Conservation (phyloP, 1,140 invertebrate species). For the Aphis gossypii region DNA sequence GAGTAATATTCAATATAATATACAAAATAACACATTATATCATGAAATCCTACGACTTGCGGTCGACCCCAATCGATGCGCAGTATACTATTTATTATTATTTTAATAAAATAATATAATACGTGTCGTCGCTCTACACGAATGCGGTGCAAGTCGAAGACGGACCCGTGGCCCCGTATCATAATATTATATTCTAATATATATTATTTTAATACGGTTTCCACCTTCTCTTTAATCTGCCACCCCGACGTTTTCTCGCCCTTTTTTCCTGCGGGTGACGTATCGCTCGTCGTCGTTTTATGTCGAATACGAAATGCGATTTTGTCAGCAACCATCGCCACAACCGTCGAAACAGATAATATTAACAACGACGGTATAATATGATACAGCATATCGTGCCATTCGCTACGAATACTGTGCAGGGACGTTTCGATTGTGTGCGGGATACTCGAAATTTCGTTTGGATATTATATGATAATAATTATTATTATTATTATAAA, state of each 20-base stretch:
- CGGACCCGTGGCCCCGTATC: too few relatives aligned
- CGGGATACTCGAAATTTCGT: too few relatives aligned
- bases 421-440: too few relatives aligned
- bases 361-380: too few relatives aligned
- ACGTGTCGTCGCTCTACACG: too few relatives aligned
- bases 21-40: neutral
- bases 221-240: too few relatives aligned
- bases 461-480: too few relatives aligned
- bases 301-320: neutral
- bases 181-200: neutral
- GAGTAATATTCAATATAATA: neutral
- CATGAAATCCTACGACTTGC: neutral
- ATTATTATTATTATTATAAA: too few relatives aligned
- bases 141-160: neutral
- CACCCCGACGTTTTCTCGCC: neutral
- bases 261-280: neutral
- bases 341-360: neutral
- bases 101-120: neutral
- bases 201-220: neutral
- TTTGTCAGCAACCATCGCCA: too few relatives aligned
- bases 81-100: neutral
- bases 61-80: neutral
- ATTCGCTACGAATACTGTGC: too few relatives aligned
- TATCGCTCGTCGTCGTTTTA: too few relatives aligned
- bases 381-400: too few relatives aligned